Evolutionary conservation across 2,888 invertebrate species (phyloP).

Genomic region (Tiliacea citrago): DNA sequence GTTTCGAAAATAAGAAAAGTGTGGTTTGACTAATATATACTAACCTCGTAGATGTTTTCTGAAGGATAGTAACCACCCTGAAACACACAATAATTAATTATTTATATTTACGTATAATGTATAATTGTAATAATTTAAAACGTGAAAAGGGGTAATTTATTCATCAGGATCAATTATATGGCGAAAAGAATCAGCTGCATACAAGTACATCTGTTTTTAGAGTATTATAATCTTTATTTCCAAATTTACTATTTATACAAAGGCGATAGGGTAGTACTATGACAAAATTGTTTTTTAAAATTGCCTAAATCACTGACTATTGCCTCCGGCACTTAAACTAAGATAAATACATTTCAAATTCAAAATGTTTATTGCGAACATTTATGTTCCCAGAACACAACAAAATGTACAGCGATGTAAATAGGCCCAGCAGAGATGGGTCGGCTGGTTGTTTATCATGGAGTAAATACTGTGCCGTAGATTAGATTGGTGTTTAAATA

Average conservation of each 20-base stretch:
- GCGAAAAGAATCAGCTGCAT: not conserved
- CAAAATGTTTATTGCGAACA: too few relatives aligned
- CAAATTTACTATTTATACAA: too few relatives aligned
- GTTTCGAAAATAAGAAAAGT: not conserved
- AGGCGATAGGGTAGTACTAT: too few relatives aligned
- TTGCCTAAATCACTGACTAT: too few relatives aligned
- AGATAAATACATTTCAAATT: not conserved
- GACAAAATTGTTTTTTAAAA: too few relatives aligned
- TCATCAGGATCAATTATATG: not conserved
- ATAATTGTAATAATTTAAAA: not conserved
- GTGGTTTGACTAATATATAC: not conserved
- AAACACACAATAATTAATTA: slow-evolving; percentile 42
- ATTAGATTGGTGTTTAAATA: too few relatives aligned
- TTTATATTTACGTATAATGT: not conserved
- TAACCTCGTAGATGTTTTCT: slow-evolving; percentile 82
- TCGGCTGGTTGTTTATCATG: not conserved
- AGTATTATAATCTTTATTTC: too few relatives aligned
- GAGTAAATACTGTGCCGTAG: not conserved
- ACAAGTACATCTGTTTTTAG: too few relatives aligned
- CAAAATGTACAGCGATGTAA: not conserved
- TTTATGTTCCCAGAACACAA: not conserved
- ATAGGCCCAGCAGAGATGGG: not conserved
- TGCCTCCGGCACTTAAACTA: too few relatives aligned
- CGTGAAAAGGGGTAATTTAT: too few relatives aligned
- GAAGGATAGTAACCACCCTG: slow-evolving; percentile 85